Base-by-base conservation (phyloP, 2,113 vertebrate genomes). In the Cyanistes caeruleus region DNA sequence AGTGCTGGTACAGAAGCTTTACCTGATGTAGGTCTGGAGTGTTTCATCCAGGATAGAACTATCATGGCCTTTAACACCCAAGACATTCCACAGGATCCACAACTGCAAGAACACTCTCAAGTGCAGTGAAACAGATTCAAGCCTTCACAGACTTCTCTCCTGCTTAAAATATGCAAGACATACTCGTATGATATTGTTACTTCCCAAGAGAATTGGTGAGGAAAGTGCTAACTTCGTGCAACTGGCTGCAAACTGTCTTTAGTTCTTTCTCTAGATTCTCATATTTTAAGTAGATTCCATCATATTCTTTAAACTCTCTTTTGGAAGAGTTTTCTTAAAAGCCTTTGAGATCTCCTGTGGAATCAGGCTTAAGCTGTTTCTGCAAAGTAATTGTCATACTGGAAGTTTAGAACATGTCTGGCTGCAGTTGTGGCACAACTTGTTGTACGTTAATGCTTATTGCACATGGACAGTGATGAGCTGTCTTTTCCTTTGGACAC, bases 401-500 rank as follows among this genome's bases (percentile, higher is more conserved):
- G 81, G 44, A 93, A 85, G 58, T n/a, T 65, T 73, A 69, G 67
- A 85, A 56, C 70, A 70, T 81, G 60, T 28, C 63, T 85, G 41
- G 17, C 55, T 95, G 48, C 37, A 30, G 39, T 92, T 97, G 51
- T 93, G 89, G 86, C 68, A 81, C 21, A 78, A 18, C 30, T 84
- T 69, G 7, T 31, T 52, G 46, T 63, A 35, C 0, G 3, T 33
- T 96, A 86, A 94, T 92, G 68, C 35, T 48, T 92, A 86, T 55
- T 92, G 83, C 93, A 92, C 48, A 84, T 81, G 83, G 72, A 39
- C 39, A 59, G 2, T 31, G 25, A 80, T 77, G 79, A 95, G 33
- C 51, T 84, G 59, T 88, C 62, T 81, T 85, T 93, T 77, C 59
- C 72, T 80, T 80, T 89, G 89, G 86, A 75, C 90, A 58, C 19